Percentiles rank a stretch among this genome's conserved stretches.
Evolutionary conservation across 2,113 vertebrate species (phyloP).

Genomic region (Albula goreensis): DNA sequence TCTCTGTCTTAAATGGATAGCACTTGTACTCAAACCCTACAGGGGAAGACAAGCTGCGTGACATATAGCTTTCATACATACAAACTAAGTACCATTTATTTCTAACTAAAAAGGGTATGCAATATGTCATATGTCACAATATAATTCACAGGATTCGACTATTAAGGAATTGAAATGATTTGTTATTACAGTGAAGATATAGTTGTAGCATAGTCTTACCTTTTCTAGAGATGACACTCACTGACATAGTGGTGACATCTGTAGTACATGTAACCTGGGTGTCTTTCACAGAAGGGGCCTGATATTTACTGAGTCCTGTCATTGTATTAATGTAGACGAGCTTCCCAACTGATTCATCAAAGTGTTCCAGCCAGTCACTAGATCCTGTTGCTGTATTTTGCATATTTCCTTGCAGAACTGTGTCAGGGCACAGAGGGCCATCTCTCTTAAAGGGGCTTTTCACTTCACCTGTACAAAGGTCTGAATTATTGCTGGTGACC

Average conservation of each 20-base stretch:
- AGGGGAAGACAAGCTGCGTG: constrained; percentile 51
- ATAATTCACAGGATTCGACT: neutral
- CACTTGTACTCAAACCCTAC: constrained; percentile 88
- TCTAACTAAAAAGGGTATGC: too few relatives aligned
- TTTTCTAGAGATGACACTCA: constrained; percentile 78
- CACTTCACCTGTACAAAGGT: neutral
- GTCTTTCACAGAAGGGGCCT: constrained; percentile 64
- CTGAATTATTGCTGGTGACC: neutral
- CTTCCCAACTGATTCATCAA: constrained; percentile 75
- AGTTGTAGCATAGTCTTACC: constrained; percentile 72
- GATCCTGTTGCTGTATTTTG: neutral
- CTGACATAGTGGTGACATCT: constrained; percentile 84
- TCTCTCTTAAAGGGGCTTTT: neutral
- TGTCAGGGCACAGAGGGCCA: neutral
- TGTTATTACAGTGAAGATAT: neutral
- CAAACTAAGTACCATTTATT: too few relatives aligned
- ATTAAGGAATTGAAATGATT: neutral
- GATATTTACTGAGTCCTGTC: constrained; percentile 88
- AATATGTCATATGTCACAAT: too few relatives aligned
- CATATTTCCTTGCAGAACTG: neutral
- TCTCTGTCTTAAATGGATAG: constrained; percentile 87
- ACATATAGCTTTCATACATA: too few relatives aligned
- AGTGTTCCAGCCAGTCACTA: constrained; percentile 80
- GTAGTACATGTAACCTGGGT: constrained; percentile 70
- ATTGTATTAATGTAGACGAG: constrained; percentile 82